Conservation (phyloP, 2,888 invertebrate genomes). For the Sarcophaga variegata region DNA sequence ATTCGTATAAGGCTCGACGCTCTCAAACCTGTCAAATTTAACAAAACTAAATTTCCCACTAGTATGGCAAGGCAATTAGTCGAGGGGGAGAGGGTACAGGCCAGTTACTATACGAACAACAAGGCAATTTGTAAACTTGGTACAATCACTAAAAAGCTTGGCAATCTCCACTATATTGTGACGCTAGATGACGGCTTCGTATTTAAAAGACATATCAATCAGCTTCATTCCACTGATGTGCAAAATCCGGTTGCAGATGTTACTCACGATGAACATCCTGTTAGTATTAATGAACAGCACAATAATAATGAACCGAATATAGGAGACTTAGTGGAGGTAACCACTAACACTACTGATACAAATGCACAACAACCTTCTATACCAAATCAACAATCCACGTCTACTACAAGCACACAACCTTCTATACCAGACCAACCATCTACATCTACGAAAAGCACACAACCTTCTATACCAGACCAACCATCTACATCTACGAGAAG, state of each 20-base stretch:
- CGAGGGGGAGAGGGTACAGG: slow-evolving; percentile 44
- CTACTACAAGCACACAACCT: no score
- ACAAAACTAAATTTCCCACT: slow-evolving; percentile 11
- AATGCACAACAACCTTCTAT: no score
- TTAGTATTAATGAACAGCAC: not conserved
- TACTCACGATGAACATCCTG: not conserved
- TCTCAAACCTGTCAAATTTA: not conserved
- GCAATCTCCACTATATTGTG: slow-evolving; percentile 15
- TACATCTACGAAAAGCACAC: no score
- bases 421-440: no score
- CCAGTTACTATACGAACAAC: slow-evolving; percentile 28
- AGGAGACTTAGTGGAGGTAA: not conserved
- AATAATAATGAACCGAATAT: slow-evolving; percentile 11
- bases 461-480: no score
- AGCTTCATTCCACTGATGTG: slow-evolving; percentile 11
- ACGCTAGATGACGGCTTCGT: slow-evolving; percentile 23
- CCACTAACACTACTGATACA: no score
- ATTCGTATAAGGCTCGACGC: no score
- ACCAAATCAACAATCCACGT: no score
- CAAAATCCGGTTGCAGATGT: not conserved
- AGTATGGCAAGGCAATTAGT: slow-evolving; percentile 38
- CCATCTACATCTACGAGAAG: no score
- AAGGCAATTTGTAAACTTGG: slow-evolving; percentile 25
- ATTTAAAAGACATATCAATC: slow-evolving; percentile 32
- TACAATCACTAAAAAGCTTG: not conserved